These are phyloP conservation scores for Myotis myotis DNA, from an alignment of 2,797 vertebrate species.

Conservation along the genomic window DNA sequence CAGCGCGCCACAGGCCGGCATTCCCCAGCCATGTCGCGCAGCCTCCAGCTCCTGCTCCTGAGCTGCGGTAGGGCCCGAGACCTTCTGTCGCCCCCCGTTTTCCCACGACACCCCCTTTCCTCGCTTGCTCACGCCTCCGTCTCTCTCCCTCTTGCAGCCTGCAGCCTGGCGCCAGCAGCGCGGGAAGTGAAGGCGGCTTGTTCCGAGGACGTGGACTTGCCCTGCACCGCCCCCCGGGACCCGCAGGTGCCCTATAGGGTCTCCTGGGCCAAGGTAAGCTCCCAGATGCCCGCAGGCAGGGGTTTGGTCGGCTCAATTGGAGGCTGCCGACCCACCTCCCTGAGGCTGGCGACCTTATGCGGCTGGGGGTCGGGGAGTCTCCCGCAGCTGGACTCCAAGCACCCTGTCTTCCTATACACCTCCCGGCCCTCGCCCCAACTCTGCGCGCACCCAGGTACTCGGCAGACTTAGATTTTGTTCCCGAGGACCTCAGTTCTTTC, in stretches of 20 bases:
- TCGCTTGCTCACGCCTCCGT: neutral
- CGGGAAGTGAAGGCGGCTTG: slow-evolving; percentile 79
- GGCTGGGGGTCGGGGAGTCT: neutral
- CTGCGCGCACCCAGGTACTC: neutral
- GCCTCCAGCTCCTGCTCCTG: slow-evolving; percentile 72
- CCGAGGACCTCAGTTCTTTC: neutral
- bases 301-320: neutral
- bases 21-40: slow-evolving; percentile 61
- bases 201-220: slow-evolving; percentile 79
- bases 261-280: slow-evolving; percentile 83
- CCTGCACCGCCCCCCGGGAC: slow-evolving; percentile 77
- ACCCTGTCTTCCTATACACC: accelerated
- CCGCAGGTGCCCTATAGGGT: slow-evolving; percentile 61
- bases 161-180: slow-evolving; percentile 65
- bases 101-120: neutral
- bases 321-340: accelerated
- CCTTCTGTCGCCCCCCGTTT: neutral
- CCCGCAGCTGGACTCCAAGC: neutral
- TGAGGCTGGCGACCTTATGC: neutral
- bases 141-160: slow-evolving; percentile 80
- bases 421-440: neutral
- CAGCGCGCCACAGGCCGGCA: neutral
- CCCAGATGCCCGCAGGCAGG: accelerated
- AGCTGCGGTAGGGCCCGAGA: slow-evolving; percentile 78
- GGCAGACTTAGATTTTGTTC: neutral